Conservation (phyloP, 2,797 vertebrate species). For the Scarus forsteni region DNA sequence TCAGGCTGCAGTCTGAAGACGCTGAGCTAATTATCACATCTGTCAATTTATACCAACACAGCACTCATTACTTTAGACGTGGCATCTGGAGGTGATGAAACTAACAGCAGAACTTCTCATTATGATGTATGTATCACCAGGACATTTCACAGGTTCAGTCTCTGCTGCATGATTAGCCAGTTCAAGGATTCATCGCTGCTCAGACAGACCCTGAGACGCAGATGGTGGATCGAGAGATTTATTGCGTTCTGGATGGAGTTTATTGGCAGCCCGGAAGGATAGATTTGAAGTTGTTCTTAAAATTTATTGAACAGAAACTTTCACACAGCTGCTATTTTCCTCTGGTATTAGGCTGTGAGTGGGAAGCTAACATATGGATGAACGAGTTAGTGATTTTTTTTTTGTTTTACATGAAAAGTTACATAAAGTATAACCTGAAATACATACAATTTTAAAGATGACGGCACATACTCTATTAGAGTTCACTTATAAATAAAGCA, state of each 20-base stretch:
- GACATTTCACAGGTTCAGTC: conserved; percentile 41
- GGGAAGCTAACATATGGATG: too few species aligned
- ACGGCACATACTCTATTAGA: too few species aligned
- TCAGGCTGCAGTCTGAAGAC: conserved; percentile 32
- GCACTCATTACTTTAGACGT: conserved; percentile 46
- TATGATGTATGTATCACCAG: conserved; percentile 36
- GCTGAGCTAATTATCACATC: conserved; percentile 73
- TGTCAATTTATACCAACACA: conserved; percentile 47
- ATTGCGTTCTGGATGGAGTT: background rate
- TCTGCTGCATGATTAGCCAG: conserved; percentile 42
- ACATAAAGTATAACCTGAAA: too few species aligned
- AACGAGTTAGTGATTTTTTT: too few species aligned
- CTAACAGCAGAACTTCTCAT: conserved; percentile 47
- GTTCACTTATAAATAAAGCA: too few species aligned
- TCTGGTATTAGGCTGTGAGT: too few species aligned
- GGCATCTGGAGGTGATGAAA: conserved; percentile 63
- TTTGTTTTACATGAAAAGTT: too few species aligned
- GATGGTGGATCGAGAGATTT: background rate
- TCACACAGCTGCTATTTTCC: too few species aligned
- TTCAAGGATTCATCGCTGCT: conserved; percentile 35
- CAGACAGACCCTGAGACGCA: conserved; percentile 8
- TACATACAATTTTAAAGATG: too few species aligned
- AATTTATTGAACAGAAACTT: too few species aligned
- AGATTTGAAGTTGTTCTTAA: too few species aligned
- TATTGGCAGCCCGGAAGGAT: too few species aligned